These are phyloP conservation scores for Nephila pilipes DNA, from an alignment of 1,140 invertebrate species.

Conservation along the genomic window DNA sequence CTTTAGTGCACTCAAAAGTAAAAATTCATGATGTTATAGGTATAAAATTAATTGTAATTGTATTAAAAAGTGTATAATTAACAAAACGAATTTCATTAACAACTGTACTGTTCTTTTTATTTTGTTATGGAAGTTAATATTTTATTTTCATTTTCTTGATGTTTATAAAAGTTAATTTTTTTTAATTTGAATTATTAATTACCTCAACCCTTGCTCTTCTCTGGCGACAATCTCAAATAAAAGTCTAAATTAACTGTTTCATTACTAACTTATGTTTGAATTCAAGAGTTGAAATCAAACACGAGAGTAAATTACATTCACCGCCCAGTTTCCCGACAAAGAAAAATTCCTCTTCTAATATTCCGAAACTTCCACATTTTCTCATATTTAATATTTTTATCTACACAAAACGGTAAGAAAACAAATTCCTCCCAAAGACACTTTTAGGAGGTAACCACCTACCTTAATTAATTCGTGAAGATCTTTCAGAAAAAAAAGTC, in stretches of 20 bases:
- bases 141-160: too few species aligned
- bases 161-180: too few species aligned
- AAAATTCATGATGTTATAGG: too few species aligned
- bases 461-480: slow-evolving; percentile 32
- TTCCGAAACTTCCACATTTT: neutral
- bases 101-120: too few species aligned
- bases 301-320: neutral
- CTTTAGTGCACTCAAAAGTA: too few species aligned
- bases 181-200: too few species aligned
- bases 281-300: neutral
- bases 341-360: neutral
- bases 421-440: neutral
- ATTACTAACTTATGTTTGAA: neutral
- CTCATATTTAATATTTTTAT: neutral
- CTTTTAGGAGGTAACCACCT: neutral
- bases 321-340: neutral
- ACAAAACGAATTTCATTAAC: too few species aligned
- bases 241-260: neutral
- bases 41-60: too few species aligned
- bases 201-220: too few species aligned
- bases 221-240: too few species aligned
- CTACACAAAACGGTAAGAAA: slow-evolving; percentile 3
- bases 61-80: too few species aligned
- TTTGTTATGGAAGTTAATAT: too few species aligned
- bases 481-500: neutral